phyloP scores from a whole-genome alignment of 1,140 invertebrate genomes.

The Lordiphosa stackelbergi region DNA sequence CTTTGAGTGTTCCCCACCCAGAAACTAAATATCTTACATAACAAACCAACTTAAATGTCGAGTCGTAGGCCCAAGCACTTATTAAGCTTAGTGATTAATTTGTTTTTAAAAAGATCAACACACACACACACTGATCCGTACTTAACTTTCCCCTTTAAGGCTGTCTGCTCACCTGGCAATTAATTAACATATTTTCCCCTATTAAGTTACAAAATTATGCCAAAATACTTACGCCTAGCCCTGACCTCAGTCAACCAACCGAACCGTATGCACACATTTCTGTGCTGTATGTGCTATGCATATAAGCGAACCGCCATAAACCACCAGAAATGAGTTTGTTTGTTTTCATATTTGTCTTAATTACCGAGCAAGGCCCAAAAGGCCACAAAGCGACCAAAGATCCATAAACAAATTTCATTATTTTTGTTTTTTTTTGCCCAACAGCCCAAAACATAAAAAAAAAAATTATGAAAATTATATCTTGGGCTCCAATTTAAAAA shows the following conservation, averaged over 20 bases:
- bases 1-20: too few relatives aligned
- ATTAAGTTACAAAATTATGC: too few relatives aligned
- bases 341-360: conserved; percentile 9
- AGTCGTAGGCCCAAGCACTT: too few relatives aligned
- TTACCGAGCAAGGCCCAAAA: background rate
- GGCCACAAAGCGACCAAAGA: conserved; percentile 1
- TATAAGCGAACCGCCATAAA: background rate
- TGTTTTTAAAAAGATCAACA: too few relatives aligned
- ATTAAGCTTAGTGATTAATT: too few relatives aligned
- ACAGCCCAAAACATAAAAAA: background rate
- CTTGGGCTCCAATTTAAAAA: conserved; percentile 1
- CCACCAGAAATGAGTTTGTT: conserved; percentile 7
- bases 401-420: conserved; percentile 5
- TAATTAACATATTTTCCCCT: too few relatives aligned
- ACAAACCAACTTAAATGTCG: too few relatives aligned
- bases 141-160: too few relatives aligned
- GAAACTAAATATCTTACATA: too few relatives aligned
- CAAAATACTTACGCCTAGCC: background rate
- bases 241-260: conserved; percentile 10
- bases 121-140: too few relatives aligned
- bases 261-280: background rate
- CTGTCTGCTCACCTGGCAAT: too few relatives aligned
- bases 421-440: background rate
- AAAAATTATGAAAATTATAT: background rate
- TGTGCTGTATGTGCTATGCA: too few relatives aligned